Conservation (phyloP, 2,888 invertebrate species). For the Horisme vitalbata region DNA sequence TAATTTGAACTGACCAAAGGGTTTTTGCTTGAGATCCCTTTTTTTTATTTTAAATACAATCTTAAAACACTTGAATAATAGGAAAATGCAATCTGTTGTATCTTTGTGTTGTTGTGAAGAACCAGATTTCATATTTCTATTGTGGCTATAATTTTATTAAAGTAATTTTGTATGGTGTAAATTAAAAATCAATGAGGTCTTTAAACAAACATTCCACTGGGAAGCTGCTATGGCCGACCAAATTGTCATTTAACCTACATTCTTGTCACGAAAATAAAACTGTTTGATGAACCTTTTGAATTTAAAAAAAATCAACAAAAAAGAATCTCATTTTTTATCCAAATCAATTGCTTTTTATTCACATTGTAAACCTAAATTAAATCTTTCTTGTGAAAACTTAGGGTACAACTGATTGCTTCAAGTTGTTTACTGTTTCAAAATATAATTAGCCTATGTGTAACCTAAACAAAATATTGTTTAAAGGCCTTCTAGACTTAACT, state of each 20-base stretch:
- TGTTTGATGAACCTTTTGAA: neutral
- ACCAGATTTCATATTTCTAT: neutral
- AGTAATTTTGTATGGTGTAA: conserved; percentile 1
- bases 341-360: conserved; percentile 18
- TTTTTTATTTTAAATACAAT: conserved; percentile 5
- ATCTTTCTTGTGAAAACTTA: too few species aligned
- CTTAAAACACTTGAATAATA: neutral
- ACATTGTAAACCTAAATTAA: too few species aligned
- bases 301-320: conserved; percentile 3
- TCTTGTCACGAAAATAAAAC: neutral
- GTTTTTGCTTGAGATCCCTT: conserved; percentile 2
- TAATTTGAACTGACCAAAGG: conserved; percentile 1
- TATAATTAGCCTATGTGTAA: too few species aligned
- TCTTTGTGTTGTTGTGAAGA: too few species aligned
- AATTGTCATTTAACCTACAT: conserved; percentile 11
- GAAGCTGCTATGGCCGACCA: conserved; percentile 10
- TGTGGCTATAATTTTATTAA: conserved; percentile 1
- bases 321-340: conserved; percentile 29
- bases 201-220: conserved; percentile 31
- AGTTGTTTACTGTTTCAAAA: too few species aligned
- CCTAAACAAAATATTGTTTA: too few species aligned
- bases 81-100: too few species aligned
- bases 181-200: conserved; percentile 15
- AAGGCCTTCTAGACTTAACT: conserved; percentile 18
- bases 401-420: neutral